These are phyloP conservation scores for Drosophila nasuta DNA, from an alignment of 1,140 invertebrate genomes.

Conservation along the genomic window DNA sequence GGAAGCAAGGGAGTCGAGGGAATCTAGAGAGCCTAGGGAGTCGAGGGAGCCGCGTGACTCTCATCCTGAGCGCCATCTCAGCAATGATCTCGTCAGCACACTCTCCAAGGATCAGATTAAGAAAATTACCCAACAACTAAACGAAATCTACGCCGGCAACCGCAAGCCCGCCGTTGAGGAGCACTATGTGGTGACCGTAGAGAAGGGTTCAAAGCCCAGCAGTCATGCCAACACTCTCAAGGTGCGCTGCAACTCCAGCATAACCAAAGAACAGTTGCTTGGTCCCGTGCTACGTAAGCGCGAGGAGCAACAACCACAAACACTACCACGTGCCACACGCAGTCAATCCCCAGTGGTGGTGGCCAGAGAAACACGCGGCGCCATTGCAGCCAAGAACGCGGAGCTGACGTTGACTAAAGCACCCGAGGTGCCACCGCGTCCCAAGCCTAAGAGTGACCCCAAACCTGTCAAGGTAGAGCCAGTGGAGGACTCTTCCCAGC, in stretches of 20 bases:
- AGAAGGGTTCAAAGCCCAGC: conserved; percentile 81
- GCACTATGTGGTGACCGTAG: conserved; percentile 88
- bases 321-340: conserved; percentile 79
- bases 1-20: no score
- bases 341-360: conserved; percentile 85
- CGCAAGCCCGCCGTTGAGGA: conserved; percentile 81
- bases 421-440: conserved; percentile 31
- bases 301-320: conserved; percentile 65
- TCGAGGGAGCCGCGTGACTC: conserved; percentile 42
- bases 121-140: conserved; percentile 92
- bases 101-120: conserved; percentile 93
- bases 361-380: conserved; percentile 88
- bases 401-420: conserved; percentile 66
- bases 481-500: conserved; percentile 85
- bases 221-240: conserved; percentile 85
- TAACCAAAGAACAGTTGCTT: conserved; percentile 84
- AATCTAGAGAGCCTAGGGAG: no score
- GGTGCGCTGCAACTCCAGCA: conserved; percentile 89
- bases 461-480: conserved; percentile 41
- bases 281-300: conserved; percentile 80
- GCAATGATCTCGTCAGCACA: conserved; percentile 92
- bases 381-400: conserved; percentile 87
- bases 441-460: conserved; percentile 26
- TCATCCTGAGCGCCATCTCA: conserved; percentile 86
- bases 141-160: conserved; percentile 90